Evolutionary conservation across 2,888 invertebrate genomes (phyloP).

Genomic region (Cheilosia soror): DNA sequence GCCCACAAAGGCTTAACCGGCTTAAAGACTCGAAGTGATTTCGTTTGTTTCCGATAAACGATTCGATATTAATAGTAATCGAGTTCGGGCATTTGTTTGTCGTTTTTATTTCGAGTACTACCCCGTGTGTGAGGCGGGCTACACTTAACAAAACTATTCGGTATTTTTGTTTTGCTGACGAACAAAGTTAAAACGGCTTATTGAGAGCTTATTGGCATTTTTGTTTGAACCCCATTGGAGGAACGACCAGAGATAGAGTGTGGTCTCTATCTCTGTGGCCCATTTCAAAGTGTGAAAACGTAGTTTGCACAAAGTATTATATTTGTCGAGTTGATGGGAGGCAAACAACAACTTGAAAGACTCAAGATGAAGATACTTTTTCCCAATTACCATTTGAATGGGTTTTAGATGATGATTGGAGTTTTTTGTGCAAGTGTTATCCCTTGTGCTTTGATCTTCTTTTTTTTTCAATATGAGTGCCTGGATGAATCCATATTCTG

Average conservation of each 20-base stretch:
- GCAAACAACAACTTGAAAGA: slow-evolving; percentile 29
- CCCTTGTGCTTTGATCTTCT: slow-evolving; percentile 59
- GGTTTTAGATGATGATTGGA: slow-evolving; percentile 41
- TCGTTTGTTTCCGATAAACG: slow-evolving; percentile 42
- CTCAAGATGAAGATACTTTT: neutral
- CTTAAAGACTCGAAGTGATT: slow-evolving; percentile 48
- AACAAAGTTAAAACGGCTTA: slow-evolving; percentile 29
- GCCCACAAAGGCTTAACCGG: slow-evolving; percentile 53
- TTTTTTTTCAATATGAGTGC: slow-evolving; percentile 32
- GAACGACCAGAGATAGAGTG: slow-evolving; percentile 15
- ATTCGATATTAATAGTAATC: slow-evolving; percentile 33
- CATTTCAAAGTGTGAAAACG: slow-evolving; percentile 19
- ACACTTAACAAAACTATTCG: slow-evolving; percentile 32
- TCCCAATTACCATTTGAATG: slow-evolving; percentile 52
- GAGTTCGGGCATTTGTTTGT: slow-evolving; percentile 14
- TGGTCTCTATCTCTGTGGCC: neutral
- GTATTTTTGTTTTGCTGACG: slow-evolving; percentile 8
- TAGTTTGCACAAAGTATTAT: slow-evolving; percentile 69
- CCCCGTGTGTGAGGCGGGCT: neutral
- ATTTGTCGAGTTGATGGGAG: slow-evolving; percentile 50
- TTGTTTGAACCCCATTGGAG: slow-evolving; percentile 1
- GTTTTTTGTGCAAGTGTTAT: slow-evolving; percentile 35
- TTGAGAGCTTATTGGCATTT: slow-evolving; percentile 20
- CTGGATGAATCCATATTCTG: slow-evolving; percentile 35
- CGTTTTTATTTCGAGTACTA: neutral